phyloP scores from a whole-genome alignment of 1,140 invertebrate genomes.

The Drosophila tsacasi region DNA sequence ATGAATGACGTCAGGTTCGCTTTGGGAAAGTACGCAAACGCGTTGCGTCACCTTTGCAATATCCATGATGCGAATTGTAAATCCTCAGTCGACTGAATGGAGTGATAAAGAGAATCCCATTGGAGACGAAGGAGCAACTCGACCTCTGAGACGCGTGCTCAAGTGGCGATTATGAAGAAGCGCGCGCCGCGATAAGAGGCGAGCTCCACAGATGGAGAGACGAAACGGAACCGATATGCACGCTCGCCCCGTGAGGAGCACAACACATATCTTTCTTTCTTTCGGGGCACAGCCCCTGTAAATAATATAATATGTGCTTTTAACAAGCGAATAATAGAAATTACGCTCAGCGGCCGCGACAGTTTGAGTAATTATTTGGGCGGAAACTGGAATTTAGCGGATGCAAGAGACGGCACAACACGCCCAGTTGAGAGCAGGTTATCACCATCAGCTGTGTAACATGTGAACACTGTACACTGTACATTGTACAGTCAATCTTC shows the following conservation, averaged over 20 bases:
- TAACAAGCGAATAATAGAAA: conserved; percentile 52
- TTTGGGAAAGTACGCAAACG: conserved; percentile 3
- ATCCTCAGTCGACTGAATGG: neutral
- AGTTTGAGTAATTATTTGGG: conserved; percentile 60
- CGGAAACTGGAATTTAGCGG: conserved; percentile 64
- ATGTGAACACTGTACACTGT: too few relatives aligned
- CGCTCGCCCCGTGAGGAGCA: neutral
- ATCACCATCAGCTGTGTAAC: conserved; percentile 24
- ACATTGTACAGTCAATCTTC: conserved; percentile 16
- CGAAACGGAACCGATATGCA: conserved; percentile 17
- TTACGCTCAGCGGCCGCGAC: conserved; percentile 37
- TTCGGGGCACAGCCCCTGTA: neutral
- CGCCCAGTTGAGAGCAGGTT: conserved; percentile 49
- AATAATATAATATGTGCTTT: conserved; percentile 45
- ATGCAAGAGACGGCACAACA: conserved; percentile 38
- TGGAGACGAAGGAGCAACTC: conserved; percentile 1
- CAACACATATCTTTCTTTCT: conserved; percentile 3
- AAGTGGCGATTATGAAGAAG: conserved; percentile 46
- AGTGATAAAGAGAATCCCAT: neutral
- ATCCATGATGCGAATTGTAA: conserved; percentile 6
- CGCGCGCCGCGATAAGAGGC: neutral
- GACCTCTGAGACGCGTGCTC: conserved; percentile 55
- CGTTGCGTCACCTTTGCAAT: conserved; percentile 32
- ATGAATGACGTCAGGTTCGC: conserved; percentile 26
- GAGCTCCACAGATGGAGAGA: conserved; percentile 11